A percentile compares a stretch with the other conserved stretches of the same genome.
These are phyloP conservation scores for Morus bassanus DNA, from an alignment of 2,797 vertebrate species.

Conservation along the genomic window DNA sequence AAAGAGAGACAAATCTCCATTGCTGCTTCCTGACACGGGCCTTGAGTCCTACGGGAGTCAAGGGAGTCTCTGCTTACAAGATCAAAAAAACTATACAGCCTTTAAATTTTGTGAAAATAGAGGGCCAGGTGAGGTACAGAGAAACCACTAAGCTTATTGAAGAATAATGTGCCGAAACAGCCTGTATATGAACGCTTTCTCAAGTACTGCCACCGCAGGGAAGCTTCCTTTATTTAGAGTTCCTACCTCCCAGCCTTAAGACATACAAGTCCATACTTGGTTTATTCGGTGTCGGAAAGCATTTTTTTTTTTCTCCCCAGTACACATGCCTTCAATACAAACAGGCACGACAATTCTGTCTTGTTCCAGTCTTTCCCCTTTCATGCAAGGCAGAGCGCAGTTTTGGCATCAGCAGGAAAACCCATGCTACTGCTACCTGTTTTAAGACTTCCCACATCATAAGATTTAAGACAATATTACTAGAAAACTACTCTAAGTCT, in stretches of 20 bases:
- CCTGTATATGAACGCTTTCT: neutral
- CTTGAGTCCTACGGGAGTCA: neutral
- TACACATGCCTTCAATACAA: neutral
- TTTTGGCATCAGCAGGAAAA: neutral
- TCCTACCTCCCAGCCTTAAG: no score
- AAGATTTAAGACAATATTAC: neutral
- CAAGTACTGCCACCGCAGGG: neutral
- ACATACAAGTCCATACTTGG: neutral
- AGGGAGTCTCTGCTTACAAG: neutral
- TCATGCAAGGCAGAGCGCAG: neutral
- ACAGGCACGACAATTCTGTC: neutral
- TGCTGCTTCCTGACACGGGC: neutral
- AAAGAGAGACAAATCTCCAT: no score
- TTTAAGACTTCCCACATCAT: neutral
- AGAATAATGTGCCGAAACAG: neutral
- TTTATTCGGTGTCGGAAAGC: neutral
- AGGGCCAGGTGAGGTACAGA: neutral
- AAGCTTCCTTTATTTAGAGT: neutral
- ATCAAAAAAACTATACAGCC: neutral
- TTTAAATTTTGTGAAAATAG: neutral
- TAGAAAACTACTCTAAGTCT: neutral
- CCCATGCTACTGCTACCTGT: neutral
- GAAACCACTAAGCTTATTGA: neutral
- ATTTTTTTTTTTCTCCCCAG: neutral
- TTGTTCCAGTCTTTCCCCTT: neutral